These are phyloP conservation scores for Galbula dea DNA, from an alignment of 2,113 vertebrate species.

Conservation along the genomic window DNA sequence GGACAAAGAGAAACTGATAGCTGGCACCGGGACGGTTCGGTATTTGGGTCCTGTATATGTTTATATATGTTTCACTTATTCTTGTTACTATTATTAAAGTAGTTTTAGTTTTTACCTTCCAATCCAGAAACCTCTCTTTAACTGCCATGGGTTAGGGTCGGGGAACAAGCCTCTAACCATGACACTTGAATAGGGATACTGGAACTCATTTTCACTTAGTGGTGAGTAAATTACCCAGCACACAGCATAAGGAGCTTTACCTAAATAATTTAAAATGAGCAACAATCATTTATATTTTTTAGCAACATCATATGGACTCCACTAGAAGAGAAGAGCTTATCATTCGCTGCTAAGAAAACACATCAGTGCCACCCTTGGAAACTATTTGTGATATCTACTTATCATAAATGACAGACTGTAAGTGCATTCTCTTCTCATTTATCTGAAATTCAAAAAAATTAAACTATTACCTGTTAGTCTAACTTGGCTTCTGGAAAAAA, in stretches of 20 bases:
- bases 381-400: not conserved
- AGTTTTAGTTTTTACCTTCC: too few relatives aligned
- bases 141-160: too few relatives aligned
- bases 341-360: not conserved
- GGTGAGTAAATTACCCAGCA: not conserved
- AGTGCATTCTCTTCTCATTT: not conserved
- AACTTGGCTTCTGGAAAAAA: not conserved
- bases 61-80: too few relatives aligned
- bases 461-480: not conserved
- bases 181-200: not conserved
- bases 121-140: too few relatives aligned
- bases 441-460: not conserved
- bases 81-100: too few relatives aligned
- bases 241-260: not conserved
- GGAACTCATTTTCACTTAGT: not conserved
- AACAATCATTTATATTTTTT: not conserved
- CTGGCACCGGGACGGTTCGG: too few relatives aligned
- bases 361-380: not conserved
- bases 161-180: too few relatives aligned
- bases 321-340: not conserved
- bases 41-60: too few relatives aligned
- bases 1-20: too few relatives aligned
- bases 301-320: not conserved
- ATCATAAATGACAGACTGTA: not conserved
- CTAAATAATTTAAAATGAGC: not conserved